Conservation (phyloP, 2,888 invertebrate species). For the Petrophora chlorosata region DNA sequence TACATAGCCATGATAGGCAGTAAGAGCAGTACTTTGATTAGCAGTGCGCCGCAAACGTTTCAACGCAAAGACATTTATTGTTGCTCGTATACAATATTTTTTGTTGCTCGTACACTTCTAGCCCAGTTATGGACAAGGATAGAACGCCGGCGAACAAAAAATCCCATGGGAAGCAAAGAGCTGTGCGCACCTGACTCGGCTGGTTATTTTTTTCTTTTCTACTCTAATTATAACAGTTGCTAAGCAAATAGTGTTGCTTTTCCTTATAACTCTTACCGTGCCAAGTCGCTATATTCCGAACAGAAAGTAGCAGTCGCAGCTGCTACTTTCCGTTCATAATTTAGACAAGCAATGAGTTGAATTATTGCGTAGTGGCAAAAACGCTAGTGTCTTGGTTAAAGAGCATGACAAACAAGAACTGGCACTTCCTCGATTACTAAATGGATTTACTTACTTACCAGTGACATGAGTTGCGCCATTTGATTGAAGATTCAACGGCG, state of each 20-base stretch:
- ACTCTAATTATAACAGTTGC: conserved; percentile 15
- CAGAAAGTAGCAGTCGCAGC: conserved; percentile 30
- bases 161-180: conserved; percentile 45
- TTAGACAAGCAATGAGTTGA: conserved; percentile 30
- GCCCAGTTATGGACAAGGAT: conserved; percentile 50
- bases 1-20: too few species aligned
- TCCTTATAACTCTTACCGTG: conserved; percentile 6
- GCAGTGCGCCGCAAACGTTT: too few species aligned
- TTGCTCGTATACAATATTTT: too few species aligned
- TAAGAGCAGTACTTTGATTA: too few species aligned
- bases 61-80: too few species aligned
- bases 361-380: conserved; percentile 19
- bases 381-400: conserved; percentile 29
- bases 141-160: conserved; percentile 48
- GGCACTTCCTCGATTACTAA: conserved; percentile 33
- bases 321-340: too few species aligned
- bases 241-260: conserved; percentile 17
- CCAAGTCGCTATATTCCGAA: conserved; percentile 8
- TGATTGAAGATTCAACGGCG: conserved; percentile 41
- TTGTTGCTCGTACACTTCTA: conserved; percentile 35
- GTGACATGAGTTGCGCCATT: conserved; percentile 38
- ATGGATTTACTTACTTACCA: conserved; percentile 43
- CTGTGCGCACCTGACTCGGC: conserved; percentile 30
- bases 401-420: conserved; percentile 36
- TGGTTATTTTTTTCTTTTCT: conserved; percentile 14